Evolutionary conservation across 92 coral and sea anemone genomes (phyloP), one percentile per base, ranked within the genome.

Genomic region (Zoanthus solanderi): DNA sequence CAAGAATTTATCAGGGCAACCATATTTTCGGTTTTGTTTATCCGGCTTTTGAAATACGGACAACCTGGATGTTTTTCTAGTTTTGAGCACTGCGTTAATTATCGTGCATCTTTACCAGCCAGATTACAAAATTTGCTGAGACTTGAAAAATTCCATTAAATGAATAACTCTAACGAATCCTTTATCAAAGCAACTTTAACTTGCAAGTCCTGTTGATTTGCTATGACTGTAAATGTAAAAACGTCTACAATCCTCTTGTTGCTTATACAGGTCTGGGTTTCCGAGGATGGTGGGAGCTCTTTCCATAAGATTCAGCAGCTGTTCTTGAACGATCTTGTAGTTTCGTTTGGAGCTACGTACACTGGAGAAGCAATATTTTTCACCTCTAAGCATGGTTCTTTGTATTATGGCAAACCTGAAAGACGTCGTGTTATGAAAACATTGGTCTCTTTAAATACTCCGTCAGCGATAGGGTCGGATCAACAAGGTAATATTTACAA

Each of bases 221-320:
- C 69, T 17, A 63, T 18, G 69, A n/a, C 29, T 61, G 23, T 2
- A 61, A 18, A 61, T 23, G 28, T 18, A n/a, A 1, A 63, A 17
- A n/a, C 32, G 28, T 63, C 30, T 5, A 42, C 69, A 56, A 29
- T 6, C 29, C 32, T 14, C 34, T 68, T 71, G 53, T 46, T 63
- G 30, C 17, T 73, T 17, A 45, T 50, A n/a, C 60, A 93, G 99
- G 99, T 95, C 83, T 97, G 99, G 99, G 90, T 90, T 75, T 97
- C 99, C 17, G 86, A 93, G n/a, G 97, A 97, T 73, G 95, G 98
- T 50, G 99, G 99, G 17, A 94, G 93, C 91, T 93, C 98, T 32
- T 97, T 97, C 81, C 72, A 92, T 42, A 89, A 90, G 87, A 90
- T 94, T 46, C 89, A 92, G 63, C 91, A 92, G 53, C 87, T 91